Percentiles rank a stretch among this genome's conserved stretches.
Conservation (phyloP, 2,888 invertebrate genomes). For the Aplocera efformata region DNA sequence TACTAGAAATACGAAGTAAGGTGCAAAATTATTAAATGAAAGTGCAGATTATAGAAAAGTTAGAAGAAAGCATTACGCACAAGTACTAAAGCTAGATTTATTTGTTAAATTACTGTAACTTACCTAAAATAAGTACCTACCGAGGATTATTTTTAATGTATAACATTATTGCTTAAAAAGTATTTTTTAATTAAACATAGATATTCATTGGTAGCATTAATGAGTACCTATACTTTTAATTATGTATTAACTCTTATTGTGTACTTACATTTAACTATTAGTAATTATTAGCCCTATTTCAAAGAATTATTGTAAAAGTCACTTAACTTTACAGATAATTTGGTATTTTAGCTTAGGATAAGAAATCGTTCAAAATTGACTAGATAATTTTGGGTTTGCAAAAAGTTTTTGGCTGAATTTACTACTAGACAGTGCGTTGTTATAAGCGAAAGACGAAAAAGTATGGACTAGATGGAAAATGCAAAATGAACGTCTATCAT, state of each 20-base stretch:
- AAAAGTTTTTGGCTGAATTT: conserved; percentile 59
- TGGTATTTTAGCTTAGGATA: conserved; percentile 68
- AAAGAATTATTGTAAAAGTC: conserved; percentile 31
- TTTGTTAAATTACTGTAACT: no score
- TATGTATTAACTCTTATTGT: conserved; percentile 3
- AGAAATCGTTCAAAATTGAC: conserved; percentile 63
- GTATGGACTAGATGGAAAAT: conserved; percentile 48
- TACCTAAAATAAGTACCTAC: no score
- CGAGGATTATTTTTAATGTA: no score
- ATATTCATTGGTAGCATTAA: conserved; percentile 18
- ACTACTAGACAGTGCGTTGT: conserved; percentile 42
- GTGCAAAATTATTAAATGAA: not conserved
- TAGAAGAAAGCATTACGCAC: conserved; percentile 6
- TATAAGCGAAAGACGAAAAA: conserved; percentile 34
- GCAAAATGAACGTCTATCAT: conserved; percentile 36
- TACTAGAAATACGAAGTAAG: not conserved
- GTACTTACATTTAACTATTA: conserved; percentile 5
- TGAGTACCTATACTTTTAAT: conserved; percentile 1
- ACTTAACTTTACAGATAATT: conserved; percentile 46
- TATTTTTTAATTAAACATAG: not conserved
- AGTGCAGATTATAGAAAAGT: conserved; percentile 10
- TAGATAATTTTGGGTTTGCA: conserved; percentile 76
- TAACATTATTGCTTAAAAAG: no score
- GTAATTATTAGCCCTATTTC: no score
- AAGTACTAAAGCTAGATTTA: not conserved